These are phyloP conservation scores for Darevskia nairensis DNA, from an alignment of 2,797 vertebrate species.

Conservation along the genomic window DNA sequence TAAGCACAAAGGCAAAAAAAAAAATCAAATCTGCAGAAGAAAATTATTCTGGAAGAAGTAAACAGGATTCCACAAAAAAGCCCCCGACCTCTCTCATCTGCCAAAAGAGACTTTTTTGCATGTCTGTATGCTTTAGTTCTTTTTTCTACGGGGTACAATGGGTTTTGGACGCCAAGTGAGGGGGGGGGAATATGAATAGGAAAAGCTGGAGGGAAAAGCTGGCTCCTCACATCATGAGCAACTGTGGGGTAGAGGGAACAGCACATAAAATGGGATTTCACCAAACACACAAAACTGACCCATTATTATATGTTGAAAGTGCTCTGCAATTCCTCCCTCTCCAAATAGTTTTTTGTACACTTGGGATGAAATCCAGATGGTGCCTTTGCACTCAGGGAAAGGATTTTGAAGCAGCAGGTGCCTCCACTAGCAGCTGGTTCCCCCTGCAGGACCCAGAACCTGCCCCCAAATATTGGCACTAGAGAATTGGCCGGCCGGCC, in stretches of 20 bases:
- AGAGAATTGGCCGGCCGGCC: not conserved
- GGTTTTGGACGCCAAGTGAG: constrained; percentile 53
- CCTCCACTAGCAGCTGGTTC: too few relatives aligned
- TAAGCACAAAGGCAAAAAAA: constrained; percentile 25
- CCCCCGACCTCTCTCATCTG: constrained; percentile 58
- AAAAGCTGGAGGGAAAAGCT: constrained; percentile 54
- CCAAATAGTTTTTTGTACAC: constrained; percentile 9
- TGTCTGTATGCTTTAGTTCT: constrained; percentile 27
- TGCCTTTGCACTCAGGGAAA: too few relatives aligned
- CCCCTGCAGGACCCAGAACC: not conserved
- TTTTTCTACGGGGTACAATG: constrained; percentile 59
- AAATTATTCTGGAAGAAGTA: constrained; percentile 65
- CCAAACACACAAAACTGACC: constrained; percentile 50
- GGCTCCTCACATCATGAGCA: constrained; percentile 47
- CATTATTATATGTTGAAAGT: constrained; percentile 59
- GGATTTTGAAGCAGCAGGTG: too few relatives aligned
- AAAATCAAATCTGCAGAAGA: constrained; percentile 50
- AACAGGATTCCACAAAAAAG: constrained; percentile 67
- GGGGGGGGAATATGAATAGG: constrained; percentile 65
- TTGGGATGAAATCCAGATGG: not conserved
- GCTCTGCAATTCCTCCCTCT: constrained; percentile 38
- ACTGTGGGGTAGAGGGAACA: constrained; percentile 53
- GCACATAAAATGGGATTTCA: constrained; percentile 53
- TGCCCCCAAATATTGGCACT: too few relatives aligned
- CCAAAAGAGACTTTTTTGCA: constrained; percentile 51